phyloP scores from a whole-genome alignment of 2,113 vertebrate species.

The Bubo bubo region DNA sequence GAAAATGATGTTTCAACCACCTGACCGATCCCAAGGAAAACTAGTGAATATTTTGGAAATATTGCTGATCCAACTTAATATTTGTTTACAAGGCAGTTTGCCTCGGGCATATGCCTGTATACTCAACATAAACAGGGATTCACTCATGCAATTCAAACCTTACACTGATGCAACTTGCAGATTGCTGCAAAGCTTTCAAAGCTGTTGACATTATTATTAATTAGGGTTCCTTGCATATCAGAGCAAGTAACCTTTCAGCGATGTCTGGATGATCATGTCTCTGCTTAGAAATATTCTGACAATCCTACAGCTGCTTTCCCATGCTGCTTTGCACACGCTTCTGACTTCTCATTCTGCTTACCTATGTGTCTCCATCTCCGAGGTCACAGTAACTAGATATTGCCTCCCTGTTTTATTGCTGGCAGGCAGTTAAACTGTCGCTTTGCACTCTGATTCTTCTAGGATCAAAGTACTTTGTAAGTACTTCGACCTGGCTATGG shows the following conservation, averaged over 20 bases:
- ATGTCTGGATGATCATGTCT: neutral
- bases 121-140: neutral
- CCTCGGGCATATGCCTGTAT: neutral
- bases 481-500: neutral
- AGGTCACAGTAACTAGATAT: constrained; percentile 35
- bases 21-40: neutral
- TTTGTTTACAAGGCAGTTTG: neutral
- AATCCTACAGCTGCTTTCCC: constrained; percentile 4
- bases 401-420: constrained; percentile 19
- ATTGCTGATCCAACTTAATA: neutral
- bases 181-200: constrained; percentile 15
- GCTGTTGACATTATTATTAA: constrained; percentile 24
- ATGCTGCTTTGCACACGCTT: neutral
- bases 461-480: neutral
- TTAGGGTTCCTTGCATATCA: neutral
- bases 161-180: neutral
- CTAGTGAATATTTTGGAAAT: neutral
- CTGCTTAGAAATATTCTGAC: constrained; percentile 1
- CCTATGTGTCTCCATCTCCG: neutral
- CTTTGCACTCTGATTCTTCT: constrained; percentile 4
- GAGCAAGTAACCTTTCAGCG: constrained; percentile 15
- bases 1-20: neutral
- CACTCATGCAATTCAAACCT: constrained; percentile 2
- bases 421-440: neutral
- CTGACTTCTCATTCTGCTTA: neutral